Conservation (phyloP, 2,113 vertebrate genomes). For the Anarrhichthys ocellatus region DNA sequence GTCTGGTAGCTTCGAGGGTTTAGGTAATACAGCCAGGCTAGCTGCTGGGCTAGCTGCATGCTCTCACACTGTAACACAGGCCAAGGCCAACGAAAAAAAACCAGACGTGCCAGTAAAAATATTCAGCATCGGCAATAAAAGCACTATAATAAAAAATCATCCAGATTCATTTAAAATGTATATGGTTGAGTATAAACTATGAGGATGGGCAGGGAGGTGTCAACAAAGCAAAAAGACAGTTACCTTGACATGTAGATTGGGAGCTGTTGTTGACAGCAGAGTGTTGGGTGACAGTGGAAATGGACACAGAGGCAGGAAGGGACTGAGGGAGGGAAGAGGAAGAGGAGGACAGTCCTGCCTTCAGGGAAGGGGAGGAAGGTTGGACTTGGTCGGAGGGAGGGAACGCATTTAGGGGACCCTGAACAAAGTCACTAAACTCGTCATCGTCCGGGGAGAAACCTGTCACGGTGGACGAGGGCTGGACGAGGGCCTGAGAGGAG, state of each 20-base stretch:
- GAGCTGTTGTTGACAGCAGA: constrained; percentile 88
- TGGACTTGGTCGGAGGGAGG: constrained; percentile 75
- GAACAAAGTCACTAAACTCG: constrained; percentile 98
- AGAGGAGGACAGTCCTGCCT: constrained; percentile 74
- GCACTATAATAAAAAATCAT: constrained; percentile 3
- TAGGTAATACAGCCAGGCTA: constrained; percentile 45
- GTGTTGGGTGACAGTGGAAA: constrained; percentile 78
- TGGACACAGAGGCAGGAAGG: constrained; percentile 76
- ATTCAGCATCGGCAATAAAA: constrained; percentile 39
- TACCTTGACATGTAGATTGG: constrained; percentile 86
- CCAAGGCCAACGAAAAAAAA: constrained; percentile 32
- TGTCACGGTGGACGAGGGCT: constrained; percentile 79
- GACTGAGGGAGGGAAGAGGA: constrained; percentile 67
- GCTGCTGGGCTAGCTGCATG: constrained; percentile 59
- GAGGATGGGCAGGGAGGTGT: constrained; percentile 35
- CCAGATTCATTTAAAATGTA: constrained; percentile 3
- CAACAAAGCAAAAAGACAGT: constrained; percentile 70
- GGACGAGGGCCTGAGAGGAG: constrained; percentile 57
- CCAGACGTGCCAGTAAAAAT: constrained; percentile 7
- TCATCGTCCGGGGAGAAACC: constrained; percentile 85
- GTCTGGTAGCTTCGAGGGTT: constrained; percentile 33
- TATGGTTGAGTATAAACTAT: constrained; percentile 22
- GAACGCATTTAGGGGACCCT: constrained; percentile 88
- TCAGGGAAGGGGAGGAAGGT: constrained; percentile 78
- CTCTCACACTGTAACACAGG: constrained; percentile 38